A percentile compares a stretch with the other conserved stretches of the same genome.
Conservation (phyloP, 2,113 vertebrate species). For the rabbit (Oryctolagus cuniculus) region mOryCun1.1 NC_091442.1:14739001-14739500, state of each 20-base stretch:
- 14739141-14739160: too few relatives aligned
- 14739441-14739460: slow-evolving; percentile 86
- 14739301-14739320: neutral
- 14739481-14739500: slow-evolving; percentile 59
- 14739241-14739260: neutral
- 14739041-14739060: too few relatives aligned
- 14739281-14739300: neutral
- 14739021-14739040: too few relatives aligned
- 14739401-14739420: neutral
- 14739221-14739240: neutral
- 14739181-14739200: neutral
- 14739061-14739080: too few relatives aligned
- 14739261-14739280: neutral
- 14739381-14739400: neutral
- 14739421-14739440: neutral
- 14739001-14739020: too few relatives aligned
- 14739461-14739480: slow-evolving; percentile 45
- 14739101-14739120: too few relatives aligned
- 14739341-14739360: neutral
- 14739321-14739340: neutral
- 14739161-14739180: too few relatives aligned
- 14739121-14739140: too few relatives aligned
- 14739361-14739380: neutral
- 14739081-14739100: too few relatives aligned
- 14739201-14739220: neutral